Percentiles rank a stretch among this genome's conserved stretches.
Evolutionary conservation across 2,888 invertebrate genomes (phyloP).

Genomic region (Drosophila nr. perissopoda): DNA sequence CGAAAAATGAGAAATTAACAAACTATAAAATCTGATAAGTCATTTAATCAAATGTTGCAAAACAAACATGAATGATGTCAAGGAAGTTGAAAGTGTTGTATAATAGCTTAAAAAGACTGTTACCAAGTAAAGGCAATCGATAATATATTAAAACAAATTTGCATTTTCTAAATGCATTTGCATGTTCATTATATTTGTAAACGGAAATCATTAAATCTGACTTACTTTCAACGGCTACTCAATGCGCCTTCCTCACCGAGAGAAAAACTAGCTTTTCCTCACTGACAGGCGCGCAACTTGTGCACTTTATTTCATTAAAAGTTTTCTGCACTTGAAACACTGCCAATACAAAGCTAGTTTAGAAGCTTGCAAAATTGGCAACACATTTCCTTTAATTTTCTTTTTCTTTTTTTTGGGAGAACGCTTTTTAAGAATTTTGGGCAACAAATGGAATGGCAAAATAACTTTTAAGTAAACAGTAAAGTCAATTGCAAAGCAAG

Average conservation of each 20-base stretch:
- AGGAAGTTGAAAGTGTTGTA: neutral
- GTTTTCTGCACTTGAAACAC: constrained; percentile 50
- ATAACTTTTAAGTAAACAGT: constrained; percentile 59
- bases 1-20: neutral
- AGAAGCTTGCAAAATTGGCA: constrained; percentile 17
- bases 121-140: neutral
- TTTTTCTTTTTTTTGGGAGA: neutral
- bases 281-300: constrained; percentile 9
- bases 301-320: constrained; percentile 43
- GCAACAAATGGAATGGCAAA: constrained; percentile 24
- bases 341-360: constrained; percentile 40
- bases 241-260: neutral
- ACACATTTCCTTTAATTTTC: constrained; percentile 23
- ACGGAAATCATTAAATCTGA: constrained; percentile 16
- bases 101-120: neutral
- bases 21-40: neutral
- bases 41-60: neutral
- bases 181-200: constrained; percentile 18
- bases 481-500: constrained; percentile 12
- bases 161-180: constrained; percentile 1
- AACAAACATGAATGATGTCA: neutral
- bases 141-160: constrained; percentile 15
- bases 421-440: constrained; percentile 35
- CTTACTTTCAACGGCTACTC: neutral
- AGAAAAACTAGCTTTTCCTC: neutral